These are phyloP conservation scores for Drosophila arawakana DNA, from an alignment of 1,140 invertebrate species.

Conservation along the genomic window DNA sequence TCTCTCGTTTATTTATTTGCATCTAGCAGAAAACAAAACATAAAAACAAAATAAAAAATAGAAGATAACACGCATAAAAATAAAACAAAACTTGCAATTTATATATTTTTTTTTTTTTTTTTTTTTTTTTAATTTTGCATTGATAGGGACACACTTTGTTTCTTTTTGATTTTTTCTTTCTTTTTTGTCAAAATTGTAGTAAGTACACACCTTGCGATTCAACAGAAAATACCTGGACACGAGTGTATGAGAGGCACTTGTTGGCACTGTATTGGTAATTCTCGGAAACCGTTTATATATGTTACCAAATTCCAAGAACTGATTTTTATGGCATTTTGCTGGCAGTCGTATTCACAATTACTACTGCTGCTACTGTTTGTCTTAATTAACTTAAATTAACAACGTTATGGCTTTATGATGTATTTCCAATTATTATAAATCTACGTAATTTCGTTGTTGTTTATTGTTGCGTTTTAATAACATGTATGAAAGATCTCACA, in stretches of 20 bases:
- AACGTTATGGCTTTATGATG: background rate
- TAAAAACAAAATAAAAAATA: background rate
- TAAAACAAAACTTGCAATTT: conserved; percentile 14
- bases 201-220: conserved; percentile 63
- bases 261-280: conserved; percentile 77
- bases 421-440: conserved; percentile 8
- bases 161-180: no score
- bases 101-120: background rate
- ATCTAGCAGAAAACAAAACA: conserved; percentile 6
- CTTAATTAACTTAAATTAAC: background rate
- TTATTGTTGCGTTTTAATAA: conserved; percentile 37
- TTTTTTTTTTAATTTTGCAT: background rate
- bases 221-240: conserved; percentile 48
- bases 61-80: background rate
- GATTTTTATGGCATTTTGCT: conserved; percentile 71
- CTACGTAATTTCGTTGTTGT: conserved; percentile 30
- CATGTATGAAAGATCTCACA: conserved; percentile 39
- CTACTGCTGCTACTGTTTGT: conserved; percentile 1
- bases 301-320: conserved; percentile 71
- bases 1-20: background rate
- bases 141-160: conserved; percentile 34
- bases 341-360: conserved; percentile 15
- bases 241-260: conserved; percentile 56
- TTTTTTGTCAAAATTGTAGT: conserved; percentile 2
- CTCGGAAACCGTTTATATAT: conserved; percentile 77